Percentiles rank a stretch among this genome's conserved stretches.
phyloP scores from a whole-genome alignment of 1,140 invertebrate species.

The Trichonephila clavata region DNA sequence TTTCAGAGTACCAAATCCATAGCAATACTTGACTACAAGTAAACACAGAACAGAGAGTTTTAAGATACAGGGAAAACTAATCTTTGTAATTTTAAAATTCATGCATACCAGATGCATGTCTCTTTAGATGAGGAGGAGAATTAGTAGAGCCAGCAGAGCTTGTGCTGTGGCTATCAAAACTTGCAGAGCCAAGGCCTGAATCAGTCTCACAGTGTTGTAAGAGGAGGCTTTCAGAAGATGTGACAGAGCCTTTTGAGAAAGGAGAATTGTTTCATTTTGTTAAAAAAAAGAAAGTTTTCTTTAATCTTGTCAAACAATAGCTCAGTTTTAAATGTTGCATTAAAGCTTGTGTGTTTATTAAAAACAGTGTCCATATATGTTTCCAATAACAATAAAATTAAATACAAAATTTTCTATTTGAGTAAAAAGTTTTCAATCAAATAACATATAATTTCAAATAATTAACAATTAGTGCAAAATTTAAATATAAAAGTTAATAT shows the following conservation, averaged over 20 bases:
- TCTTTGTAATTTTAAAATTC: neutral
- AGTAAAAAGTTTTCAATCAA: too few species aligned
- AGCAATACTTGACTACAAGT: neutral
- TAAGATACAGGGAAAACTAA: neutral
- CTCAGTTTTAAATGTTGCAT: too few species aligned
- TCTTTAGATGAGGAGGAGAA: constrained; percentile 78
- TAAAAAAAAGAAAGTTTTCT: constrained; percentile 77
- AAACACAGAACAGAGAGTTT: constrained; percentile 6
- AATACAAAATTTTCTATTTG: too few species aligned
- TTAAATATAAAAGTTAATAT: too few species aligned
- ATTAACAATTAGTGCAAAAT: too few species aligned
- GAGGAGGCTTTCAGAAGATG: constrained; percentile 85
- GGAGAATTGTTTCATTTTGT: constrained; percentile 74
- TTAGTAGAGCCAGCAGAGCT: constrained; percentile 83
- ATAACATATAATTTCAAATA: too few species aligned
- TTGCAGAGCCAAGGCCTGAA: constrained; percentile 89
- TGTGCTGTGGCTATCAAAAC: constrained; percentile 86
- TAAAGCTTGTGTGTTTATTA: too few species aligned
- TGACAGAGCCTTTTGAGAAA: constrained; percentile 86
- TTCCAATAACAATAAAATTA: too few species aligned
- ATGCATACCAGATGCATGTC: constrained; percentile 68
- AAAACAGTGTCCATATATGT: too few species aligned
- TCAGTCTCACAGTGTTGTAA: constrained; percentile 81
- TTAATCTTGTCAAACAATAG: too few species aligned
- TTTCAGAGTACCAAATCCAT: neutral